These are phyloP conservation scores for Mylabris sibirica DNA, from an alignment of 2,888 invertebrate genomes.

Conservation along the genomic window DNA sequence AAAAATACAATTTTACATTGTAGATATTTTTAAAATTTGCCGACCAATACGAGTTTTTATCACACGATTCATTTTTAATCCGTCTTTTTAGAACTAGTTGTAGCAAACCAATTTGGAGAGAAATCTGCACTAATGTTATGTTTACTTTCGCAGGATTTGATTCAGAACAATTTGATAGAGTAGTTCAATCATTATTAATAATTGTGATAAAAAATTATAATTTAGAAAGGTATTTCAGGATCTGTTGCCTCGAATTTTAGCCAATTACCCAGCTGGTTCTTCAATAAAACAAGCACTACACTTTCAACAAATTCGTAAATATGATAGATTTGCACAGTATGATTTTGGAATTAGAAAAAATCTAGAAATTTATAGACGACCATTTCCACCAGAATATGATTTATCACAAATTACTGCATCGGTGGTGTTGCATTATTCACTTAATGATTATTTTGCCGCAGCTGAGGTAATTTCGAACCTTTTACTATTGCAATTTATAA, in stretches of 20 bases:
- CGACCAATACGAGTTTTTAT: not conserved
- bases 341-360: conserved; percentile 23
- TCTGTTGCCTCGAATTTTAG: not conserved
- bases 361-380: conserved; percentile 21
- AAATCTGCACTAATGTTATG: not conserved
- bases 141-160: not conserved
- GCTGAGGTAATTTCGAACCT: not conserved
- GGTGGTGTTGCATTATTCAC: conserved; percentile 21
- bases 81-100: not conserved
- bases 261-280: not conserved
- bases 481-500: not conserved
- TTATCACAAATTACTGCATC: conserved; percentile 23
- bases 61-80: not conserved
- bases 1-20: not conserved
- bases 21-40: not conserved
- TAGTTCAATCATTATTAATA: not conserved
- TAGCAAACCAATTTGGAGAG: not conserved
- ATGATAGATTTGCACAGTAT: conserved; percentile 17
- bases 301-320: not conserved
- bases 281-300: not conserved
- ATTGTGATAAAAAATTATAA: not conserved
- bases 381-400: conserved; percentile 25
- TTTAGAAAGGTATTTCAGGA: not conserved
- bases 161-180: not conserved
- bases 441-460: conserved; percentile 21